Conservation (phyloP, 1,140 invertebrate species). For the Lepidurus packardi region DNA sequence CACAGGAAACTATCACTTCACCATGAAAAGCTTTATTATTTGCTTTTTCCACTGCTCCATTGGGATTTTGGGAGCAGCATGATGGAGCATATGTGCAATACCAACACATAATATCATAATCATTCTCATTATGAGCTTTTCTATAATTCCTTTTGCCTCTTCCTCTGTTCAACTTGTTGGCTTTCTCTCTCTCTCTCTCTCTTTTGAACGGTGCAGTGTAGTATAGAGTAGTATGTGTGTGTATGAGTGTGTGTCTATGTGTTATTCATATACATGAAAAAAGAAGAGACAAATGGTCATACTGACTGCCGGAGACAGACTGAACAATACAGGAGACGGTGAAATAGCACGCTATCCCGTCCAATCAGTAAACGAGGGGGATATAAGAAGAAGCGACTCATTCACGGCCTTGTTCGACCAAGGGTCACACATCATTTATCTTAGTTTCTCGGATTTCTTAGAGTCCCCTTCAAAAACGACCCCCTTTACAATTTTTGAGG, state of each 20-base stretch:
- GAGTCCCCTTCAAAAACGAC: neutral
- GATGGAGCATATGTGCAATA: constrained; percentile 18
- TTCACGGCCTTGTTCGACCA: neutral
- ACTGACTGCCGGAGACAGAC: neutral
- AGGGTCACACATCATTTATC: constrained; percentile 18
- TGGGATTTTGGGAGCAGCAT: neutral
- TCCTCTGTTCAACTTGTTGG: neutral
- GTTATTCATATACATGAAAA: neutral
- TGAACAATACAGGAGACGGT: neutral
- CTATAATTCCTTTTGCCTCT: neutral
- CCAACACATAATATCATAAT: neutral
- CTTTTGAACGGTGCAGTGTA: no score
- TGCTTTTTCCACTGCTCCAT: neutral
- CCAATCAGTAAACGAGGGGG: constrained; percentile 7
- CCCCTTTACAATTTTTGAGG: neutral
- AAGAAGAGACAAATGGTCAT: constrained; percentile 1
- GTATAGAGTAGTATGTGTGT: neutral
- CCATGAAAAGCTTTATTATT: neutral
- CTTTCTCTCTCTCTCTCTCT: neutral
- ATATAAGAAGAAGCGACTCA: constrained; percentile 2
- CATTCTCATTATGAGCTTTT: neutral
- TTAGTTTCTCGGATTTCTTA: neutral
- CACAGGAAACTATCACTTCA: constrained; percentile 21
- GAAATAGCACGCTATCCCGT: constrained; percentile 7
- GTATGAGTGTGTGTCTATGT: neutral